Evolutionary conservation across 2,113 vertebrate species (phyloP).

Genomic region (Pituophis catenifer): DNA sequence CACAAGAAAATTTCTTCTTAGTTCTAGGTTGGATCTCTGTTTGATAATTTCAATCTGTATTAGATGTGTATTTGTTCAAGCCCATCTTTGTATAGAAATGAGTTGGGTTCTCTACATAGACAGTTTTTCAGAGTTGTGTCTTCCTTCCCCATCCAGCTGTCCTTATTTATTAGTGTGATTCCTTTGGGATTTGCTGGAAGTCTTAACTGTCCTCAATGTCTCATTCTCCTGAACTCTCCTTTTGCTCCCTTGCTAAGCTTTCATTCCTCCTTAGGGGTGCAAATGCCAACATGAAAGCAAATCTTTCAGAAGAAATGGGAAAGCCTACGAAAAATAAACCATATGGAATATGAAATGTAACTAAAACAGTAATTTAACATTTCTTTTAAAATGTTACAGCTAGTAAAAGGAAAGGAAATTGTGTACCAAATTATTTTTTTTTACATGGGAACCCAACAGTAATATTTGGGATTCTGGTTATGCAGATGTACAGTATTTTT

Average conservation of each 20-base stretch:
- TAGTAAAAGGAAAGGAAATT: background rate
- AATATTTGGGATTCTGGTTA: background rate
- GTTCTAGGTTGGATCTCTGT: background rate
- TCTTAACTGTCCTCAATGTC: background rate
- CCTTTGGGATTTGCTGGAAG: background rate
- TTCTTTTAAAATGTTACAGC: background rate
- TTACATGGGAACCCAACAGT: background rate
- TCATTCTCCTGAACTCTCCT: background rate
- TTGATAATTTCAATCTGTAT: background rate
- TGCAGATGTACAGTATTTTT: background rate
- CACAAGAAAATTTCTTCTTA: background rate
- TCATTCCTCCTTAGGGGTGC: background rate
- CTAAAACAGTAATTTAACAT: background rate
- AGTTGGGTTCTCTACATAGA: background rate
- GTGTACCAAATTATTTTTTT: background rate
- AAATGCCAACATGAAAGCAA: background rate
- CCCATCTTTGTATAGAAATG: background rate
- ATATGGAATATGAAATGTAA: background rate
- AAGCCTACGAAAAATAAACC: background rate
- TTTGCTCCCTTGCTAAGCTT: background rate
- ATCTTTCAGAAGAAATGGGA: background rate
- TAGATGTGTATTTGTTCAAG: background rate
- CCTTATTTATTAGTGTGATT: background rate
- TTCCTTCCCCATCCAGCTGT: background rate
- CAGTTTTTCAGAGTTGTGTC: background rate